Conservation (phyloP, 2,888 invertebrate genomes). For the Elysia crispata region DNA sequence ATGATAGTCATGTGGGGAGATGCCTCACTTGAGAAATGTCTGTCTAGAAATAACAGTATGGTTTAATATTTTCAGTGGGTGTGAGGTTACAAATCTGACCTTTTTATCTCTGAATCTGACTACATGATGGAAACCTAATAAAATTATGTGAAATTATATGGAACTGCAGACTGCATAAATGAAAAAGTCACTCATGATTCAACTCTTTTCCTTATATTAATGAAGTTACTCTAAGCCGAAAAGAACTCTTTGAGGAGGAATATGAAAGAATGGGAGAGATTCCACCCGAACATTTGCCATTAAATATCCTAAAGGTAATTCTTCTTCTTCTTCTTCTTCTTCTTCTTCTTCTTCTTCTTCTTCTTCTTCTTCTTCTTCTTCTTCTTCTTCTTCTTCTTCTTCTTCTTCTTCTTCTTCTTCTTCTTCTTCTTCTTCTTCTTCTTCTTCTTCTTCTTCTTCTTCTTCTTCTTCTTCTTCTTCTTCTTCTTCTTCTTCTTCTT, state of each 20-base stretch:
- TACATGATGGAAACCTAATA: too few relatives aligned
- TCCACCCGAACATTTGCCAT: constrained; percentile 41
- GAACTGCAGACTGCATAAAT: not conserved
- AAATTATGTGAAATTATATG: too few relatives aligned
- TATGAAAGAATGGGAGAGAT: constrained; percentile 33
- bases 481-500: constrained; percentile 17
- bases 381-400: constrained; percentile 19
- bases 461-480: not conserved
- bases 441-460: constrained; percentile 17
- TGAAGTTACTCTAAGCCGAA: constrained; percentile 41
- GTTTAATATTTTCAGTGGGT: too few relatives aligned
- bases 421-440: constrained; percentile 19
- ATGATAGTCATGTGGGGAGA: too few relatives aligned
- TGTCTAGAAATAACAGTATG: too few relatives aligned
- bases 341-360: constrained; percentile 18
- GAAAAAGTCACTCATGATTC: not conserved
- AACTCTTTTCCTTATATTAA: not conserved
- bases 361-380: constrained; percentile 14
- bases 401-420: constrained; percentile 16
- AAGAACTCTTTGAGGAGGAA: constrained; percentile 44
- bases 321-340: constrained; percentile 12
- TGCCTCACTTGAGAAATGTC: too few relatives aligned
- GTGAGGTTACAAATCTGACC: too few relatives aligned
- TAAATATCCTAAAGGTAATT: constrained; percentile 46
- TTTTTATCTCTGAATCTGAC: too few relatives aligned